phyloP scores from a whole-genome alignment of 2,113 vertebrate species.

The Phylloscopus whistleri region DNA sequence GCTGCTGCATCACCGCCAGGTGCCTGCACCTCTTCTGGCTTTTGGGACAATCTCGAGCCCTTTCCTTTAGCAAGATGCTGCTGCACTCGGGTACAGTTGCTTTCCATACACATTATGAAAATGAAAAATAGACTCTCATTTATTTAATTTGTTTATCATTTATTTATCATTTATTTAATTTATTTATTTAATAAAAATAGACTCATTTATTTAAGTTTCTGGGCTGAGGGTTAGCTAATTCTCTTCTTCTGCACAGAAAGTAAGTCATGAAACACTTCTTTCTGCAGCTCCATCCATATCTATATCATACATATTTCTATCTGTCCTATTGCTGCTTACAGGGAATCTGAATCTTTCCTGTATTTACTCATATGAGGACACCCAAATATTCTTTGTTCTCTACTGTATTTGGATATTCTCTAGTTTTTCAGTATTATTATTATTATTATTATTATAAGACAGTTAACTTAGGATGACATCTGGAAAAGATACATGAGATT shows the following conservation, averaged over 20 bases:
- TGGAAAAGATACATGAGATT: neutral
- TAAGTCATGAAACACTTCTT: neutral
- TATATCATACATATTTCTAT: neutral
- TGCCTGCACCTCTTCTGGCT: neutral
- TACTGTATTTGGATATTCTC: neutral
- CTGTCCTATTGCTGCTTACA: neutral
- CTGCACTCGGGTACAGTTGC: neutral
- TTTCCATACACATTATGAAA: neutral
- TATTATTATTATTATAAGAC: neutral
- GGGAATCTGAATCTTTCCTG: neutral
- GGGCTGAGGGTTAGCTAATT: neutral
- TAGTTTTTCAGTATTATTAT: neutral
- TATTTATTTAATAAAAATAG: neutral
- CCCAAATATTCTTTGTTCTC: neutral
- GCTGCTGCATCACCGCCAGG: neutral
- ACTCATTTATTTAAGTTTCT: neutral
- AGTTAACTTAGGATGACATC: neutral
- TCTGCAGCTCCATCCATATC: neutral
- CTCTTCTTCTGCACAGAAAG: neutral
- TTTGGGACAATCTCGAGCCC: neutral
- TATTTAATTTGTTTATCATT: too few relatives aligned
- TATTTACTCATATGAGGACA: neutral
- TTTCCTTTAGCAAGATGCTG: neutral
- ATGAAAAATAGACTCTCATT: neutral
- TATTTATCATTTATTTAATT: too few relatives aligned